Percentiles rank a stretch among this genome's conserved stretches.
Conservation (phyloP, 2,113 vertebrate genomes). For the Brachyhypopomus gauderio region DNA sequence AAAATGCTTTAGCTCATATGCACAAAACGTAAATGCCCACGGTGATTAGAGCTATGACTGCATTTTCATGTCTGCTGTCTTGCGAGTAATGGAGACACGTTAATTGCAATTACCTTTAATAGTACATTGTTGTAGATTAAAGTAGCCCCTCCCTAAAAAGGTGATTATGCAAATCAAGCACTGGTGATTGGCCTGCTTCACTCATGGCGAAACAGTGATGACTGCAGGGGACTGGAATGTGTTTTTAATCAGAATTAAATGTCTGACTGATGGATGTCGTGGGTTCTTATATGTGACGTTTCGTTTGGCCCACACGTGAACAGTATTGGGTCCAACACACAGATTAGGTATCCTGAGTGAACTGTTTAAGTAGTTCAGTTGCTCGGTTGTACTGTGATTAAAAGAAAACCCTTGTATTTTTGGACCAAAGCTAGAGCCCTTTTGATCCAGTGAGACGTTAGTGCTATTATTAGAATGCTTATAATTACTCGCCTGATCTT, state of each 20-base stretch:
- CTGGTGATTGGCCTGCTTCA: conserved; percentile 28
- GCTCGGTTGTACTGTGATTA: background rate
- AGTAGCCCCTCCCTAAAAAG: background rate
- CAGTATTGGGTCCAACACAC: background rate
- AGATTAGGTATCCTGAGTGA: background rate
- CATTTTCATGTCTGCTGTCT: no score
- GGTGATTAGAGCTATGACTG: no score
- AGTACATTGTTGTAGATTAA: background rate
- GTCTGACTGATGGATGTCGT: conserved; percentile 8
- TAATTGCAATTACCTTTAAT: background rate
- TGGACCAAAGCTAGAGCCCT: background rate
- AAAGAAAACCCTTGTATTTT: background rate
- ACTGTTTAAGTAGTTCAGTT: conserved; percentile 40
- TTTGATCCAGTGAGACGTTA: background rate
- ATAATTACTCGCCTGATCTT: background rate
- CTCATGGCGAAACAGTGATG: conserved; percentile 16
- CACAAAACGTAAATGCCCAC: background rate
- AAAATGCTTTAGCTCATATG: no score
- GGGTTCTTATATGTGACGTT: background rate
- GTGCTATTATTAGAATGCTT: conserved; percentile 27
- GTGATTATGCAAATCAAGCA: conserved; percentile 31
- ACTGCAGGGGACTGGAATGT: conserved; percentile 35
- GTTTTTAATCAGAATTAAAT: conserved; percentile 47
- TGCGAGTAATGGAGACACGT: no score
- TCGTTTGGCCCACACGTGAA: background rate